Base-by-base conservation (phyloP, 1,140 invertebrate species). In the Xylocopa sonorina region DNA sequence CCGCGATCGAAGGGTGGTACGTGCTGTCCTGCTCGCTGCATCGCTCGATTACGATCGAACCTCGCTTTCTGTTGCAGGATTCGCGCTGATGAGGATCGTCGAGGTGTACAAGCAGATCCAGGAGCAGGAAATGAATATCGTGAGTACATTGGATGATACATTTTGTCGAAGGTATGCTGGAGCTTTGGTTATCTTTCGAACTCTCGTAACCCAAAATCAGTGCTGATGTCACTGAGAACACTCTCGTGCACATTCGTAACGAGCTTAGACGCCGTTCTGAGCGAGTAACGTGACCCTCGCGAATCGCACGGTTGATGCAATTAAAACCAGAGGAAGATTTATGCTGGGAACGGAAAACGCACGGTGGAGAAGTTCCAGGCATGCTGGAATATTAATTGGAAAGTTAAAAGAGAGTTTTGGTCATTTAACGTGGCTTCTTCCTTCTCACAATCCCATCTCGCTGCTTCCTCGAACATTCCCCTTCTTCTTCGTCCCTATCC, bases 81-180 rank as follows among this genome's bases (percentile, higher is more conserved):
- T 96, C 53, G 96, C 97, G 60, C 93, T 98, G 68, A 97, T 97
- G 96, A 97, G 97, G 93, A 96, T 98, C 79, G 97, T 98, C 21
- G 97, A 97, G 90, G 97, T 98, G 18, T 97, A 98, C 92, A 97
- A 97, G 90, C 97, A 98, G 92, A 97, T 98, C 78, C 97, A 98
- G 92, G 96, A 97, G 46, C 97, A 98, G 91, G 97, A 98, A 91
- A 96, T 97, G 95, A 98, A 97, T 91, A 97, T 98, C 92, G 97
- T 98, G 94, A 97, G 97, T 96, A 76, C 18, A 6, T 7, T n/a
- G 0, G n/a, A n/a, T n/a, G n/a, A n/a, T n/a, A n/a, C n/a, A n/a
- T n/a, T n/a, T n/a, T n/a, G n/a, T n/a, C n/a, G n/a, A n/a, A n/a
- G n/a, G n/a, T n/a, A n/a, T n/a, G n/a, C n/a, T n/a, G n/a, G n/a